phyloP scores from a whole-genome alignment of 2,113 vertebrate genomes.

The Pteruthius melanotis region DNA sequence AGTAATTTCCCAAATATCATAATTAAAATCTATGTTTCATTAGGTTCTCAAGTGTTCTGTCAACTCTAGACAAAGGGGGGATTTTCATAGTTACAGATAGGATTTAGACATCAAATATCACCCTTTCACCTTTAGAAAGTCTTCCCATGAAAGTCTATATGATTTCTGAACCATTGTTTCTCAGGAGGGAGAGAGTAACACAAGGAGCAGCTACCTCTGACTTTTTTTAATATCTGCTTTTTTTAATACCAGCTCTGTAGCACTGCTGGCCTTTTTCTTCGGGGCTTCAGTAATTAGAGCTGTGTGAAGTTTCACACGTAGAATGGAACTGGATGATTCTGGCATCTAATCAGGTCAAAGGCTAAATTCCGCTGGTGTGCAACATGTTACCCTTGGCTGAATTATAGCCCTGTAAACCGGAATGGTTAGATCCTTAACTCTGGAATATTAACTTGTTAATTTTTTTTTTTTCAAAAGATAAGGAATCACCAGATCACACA shows the following conservation, averaged over 20 bases:
- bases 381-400: constrained; percentile 21
- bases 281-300: constrained; percentile 39
- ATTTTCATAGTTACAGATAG: not conserved
- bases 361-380: constrained; percentile 53
- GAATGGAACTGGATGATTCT: constrained; percentile 45
- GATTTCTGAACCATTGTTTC: constrained; percentile 25
- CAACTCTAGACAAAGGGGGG: constrained; percentile 2
- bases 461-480: not conserved
- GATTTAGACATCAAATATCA: constrained; percentile 21
- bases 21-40: constrained; percentile 32
- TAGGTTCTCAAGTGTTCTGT: not conserved
- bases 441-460: not conserved
- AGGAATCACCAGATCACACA: not conserved
- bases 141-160: not conserved
- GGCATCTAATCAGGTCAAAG: constrained; percentile 55
- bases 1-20: constrained; percentile 15
- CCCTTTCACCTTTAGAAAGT: constrained; percentile 26
- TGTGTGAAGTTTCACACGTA: constrained; percentile 59
- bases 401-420: not conserved
- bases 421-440: constrained; percentile 31
- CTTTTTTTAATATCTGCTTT: constrained; percentile 45
- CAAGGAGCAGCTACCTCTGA: not conserved
- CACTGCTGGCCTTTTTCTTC: constrained; percentile 41
- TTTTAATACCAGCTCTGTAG: not conserved
- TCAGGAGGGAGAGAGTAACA: not conserved